Evolutionary conservation across 2,888 invertebrate species (phyloP).

Genomic region (Drosophila fungiperda): DNA sequence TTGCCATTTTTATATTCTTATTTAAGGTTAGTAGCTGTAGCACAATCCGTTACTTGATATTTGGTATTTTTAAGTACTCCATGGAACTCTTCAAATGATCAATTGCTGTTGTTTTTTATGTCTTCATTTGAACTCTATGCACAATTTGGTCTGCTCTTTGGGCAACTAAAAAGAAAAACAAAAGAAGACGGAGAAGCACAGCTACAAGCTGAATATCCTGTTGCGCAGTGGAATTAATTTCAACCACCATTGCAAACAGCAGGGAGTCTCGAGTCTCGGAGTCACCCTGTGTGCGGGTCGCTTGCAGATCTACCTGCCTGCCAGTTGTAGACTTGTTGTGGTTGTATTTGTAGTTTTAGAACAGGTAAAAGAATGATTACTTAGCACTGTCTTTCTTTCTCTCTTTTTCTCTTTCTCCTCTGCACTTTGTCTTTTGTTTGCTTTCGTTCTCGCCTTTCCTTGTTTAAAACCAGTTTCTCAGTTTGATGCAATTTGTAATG

Average conservation of each 20-base stretch:
- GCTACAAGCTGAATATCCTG: slow-evolving; percentile 69
- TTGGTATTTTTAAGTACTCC: neutral
- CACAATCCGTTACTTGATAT: neutral
- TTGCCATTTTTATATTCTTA: neutral
- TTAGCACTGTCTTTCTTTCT: slow-evolving; percentile 5
- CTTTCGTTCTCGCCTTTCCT: slow-evolving; percentile 18
- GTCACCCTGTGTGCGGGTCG: slow-evolving; percentile 42
- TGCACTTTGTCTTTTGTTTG: slow-evolving; percentile 16
- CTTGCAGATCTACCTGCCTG: slow-evolving; percentile 40
- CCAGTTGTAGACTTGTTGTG: slow-evolving; percentile 2
- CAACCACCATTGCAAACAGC: slow-evolving; percentile 66
- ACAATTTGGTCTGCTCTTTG: slow-evolving; percentile 19
- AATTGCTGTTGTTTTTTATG: slow-evolving; percentile 60
- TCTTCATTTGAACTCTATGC: slow-evolving; percentile 63
- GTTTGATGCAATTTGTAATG: slow-evolving; percentile 69
- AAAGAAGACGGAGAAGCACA: neutral
- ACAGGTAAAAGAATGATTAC: slow-evolving; percentile 48
- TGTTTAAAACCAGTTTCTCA: slow-evolving; percentile 57
- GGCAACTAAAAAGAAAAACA: slow-evolving; percentile 3
- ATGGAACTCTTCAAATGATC: slow-evolving; percentile 34
- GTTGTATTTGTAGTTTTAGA: slow-evolving; percentile 1
- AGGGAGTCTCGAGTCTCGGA: slow-evolving; percentile 42
- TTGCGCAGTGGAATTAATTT: slow-evolving; percentile 75
- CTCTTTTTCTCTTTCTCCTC: neutral
- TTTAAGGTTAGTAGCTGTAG: neutral